Conservation (phyloP, 92 coral and sea anemone species). For the Palythoa grandiflora region DNA sequence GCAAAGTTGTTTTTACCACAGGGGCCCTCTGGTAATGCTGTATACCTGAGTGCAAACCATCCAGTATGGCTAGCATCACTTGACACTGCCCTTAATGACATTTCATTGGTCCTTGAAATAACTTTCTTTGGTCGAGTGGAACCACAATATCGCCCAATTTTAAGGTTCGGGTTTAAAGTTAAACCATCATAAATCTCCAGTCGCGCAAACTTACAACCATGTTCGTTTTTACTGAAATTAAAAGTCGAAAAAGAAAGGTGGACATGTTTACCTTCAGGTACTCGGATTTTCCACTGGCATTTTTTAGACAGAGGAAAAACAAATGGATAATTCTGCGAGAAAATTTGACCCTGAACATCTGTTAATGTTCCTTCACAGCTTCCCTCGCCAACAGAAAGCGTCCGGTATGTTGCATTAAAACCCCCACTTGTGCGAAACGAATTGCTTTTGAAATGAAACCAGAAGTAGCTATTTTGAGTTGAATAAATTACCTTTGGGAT, state of each 20-base stretch:
- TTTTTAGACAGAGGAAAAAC: constrained; percentile 73
- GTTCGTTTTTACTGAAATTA: constrained; percentile 68
- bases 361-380: constrained; percentile 74
- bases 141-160: constrained; percentile 83
- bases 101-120: constrained; percentile 76
- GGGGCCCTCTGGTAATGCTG: constrained; percentile 66
- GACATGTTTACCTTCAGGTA: constrained; percentile 68
- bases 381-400: constrained; percentile 81
- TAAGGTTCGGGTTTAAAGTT: constrained; percentile 55
- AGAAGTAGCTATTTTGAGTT: constrained; percentile 72
- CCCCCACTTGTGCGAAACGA: constrained; percentile 63
- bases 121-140: constrained; percentile 56
- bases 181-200: constrained; percentile 86
- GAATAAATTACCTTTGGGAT: constrained; percentile 84
- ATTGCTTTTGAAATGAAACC: constrained; percentile 81
- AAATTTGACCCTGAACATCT: constrained; percentile 70
- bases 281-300: constrained; percentile 93
- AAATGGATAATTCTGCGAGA: constrained; percentile 87
- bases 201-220: constrained; percentile 68
- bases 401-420: constrained; percentile 76
- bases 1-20: constrained; percentile 77
- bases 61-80: constrained; percentile 62
- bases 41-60: constrained; percentile 80
- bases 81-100: constrained; percentile 74
- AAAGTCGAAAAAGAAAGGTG: constrained; percentile 82